Evolutionary conservation across 2,797 vertebrate species (phyloP).

Genomic region (Acipenser ruthenus): DNA sequence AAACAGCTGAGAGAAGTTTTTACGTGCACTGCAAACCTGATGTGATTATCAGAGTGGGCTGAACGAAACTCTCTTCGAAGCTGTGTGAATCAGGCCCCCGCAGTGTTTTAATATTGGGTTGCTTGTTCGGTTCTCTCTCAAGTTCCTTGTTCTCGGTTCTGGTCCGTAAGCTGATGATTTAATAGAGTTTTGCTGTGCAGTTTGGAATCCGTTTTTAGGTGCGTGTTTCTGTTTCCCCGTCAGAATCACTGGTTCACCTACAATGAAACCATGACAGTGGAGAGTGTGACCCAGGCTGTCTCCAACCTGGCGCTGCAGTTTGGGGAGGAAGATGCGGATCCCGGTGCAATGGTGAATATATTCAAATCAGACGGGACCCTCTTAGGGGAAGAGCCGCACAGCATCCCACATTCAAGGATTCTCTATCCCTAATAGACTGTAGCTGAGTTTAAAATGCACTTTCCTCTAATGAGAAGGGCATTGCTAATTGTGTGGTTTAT

Average conservation of each 20-base stretch:
- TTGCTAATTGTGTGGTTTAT: not conserved
- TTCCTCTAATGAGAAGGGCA: not conserved
- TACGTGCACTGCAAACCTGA: too few relatives aligned
- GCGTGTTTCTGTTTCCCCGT: not conserved
- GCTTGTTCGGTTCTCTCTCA: too few relatives aligned
- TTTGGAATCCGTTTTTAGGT: too few relatives aligned
- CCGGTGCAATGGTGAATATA: constrained; percentile 82
- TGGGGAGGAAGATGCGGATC: constrained; percentile 95
- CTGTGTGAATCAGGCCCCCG: too few relatives aligned
- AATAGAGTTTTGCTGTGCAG: too few relatives aligned
- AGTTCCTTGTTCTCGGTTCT: too few relatives aligned
- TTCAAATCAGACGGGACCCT: not conserved
- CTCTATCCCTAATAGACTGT: not conserved
- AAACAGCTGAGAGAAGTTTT: too few relatives aligned
- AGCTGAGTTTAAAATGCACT: not conserved
- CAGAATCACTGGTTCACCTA: constrained; percentile 99
- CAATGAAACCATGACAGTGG: constrained; percentile 96
- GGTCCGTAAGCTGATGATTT: too few relatives aligned
- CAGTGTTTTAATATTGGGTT: too few relatives aligned
- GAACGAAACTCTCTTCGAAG: too few relatives aligned
- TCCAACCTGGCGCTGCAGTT: constrained; percentile 96
- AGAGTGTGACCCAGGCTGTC: constrained; percentile 95
- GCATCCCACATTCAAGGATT: not conserved
- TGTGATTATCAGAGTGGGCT: too few relatives aligned
- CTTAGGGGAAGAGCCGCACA: not conserved